Evolutionary conservation across 2,888 invertebrate species (phyloP), one percentile per base, ranked within the genome.

Genomic region (Venusia cambrica): DNA sequence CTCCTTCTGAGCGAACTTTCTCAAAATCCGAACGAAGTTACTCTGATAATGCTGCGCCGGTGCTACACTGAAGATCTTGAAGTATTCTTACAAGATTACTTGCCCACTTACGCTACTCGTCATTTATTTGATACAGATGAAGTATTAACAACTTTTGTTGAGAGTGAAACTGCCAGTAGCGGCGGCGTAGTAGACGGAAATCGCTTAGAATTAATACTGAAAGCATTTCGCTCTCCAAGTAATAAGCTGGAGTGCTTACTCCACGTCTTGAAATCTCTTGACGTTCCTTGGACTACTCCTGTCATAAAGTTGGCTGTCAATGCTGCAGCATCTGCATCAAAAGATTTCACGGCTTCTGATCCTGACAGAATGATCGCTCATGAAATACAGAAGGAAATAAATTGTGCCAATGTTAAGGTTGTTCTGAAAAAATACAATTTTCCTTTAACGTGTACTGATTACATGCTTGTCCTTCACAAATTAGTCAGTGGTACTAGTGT

Each of bases 51-150:
- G 80, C 59, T 88, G 43, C 71, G 83, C 2, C 69, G 88, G n/a
- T 84, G 85, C 47, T 87, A 87, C 42, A 83, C 80, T 20, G 88
- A 88, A 66, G 88, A 88, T 56, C 56, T 88, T 11, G 62, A 72
- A 53, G 38, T 53, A 13, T 83, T 84, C 55, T 57, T 88, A 44
- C 68, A 70, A 40, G 65, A 78, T 35, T 87, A 77, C 58, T 71
- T 88, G 33, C 73, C 79, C n/a, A 55, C 61, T 10, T 88, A 76
- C 68, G 70, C 78, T 25, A 66, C 74, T 27, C 60, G 75, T 27
- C 66, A 85, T 59, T 57, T 69, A 43, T 75, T 88, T 62, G 85
- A 85, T 52, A 55, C 79, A 30, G 88, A 88, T 57, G 75, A 77
- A 37, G 73, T 74, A 38, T 54, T 88, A 16, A 57, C 64, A 42